Percentiles rank a stretch among this genome's conserved stretches.
These are phyloP conservation scores for Halcyon malimbica DNA, from an alignment of 2,113 vertebrate genomes.

Conservation along the genomic window DNA sequence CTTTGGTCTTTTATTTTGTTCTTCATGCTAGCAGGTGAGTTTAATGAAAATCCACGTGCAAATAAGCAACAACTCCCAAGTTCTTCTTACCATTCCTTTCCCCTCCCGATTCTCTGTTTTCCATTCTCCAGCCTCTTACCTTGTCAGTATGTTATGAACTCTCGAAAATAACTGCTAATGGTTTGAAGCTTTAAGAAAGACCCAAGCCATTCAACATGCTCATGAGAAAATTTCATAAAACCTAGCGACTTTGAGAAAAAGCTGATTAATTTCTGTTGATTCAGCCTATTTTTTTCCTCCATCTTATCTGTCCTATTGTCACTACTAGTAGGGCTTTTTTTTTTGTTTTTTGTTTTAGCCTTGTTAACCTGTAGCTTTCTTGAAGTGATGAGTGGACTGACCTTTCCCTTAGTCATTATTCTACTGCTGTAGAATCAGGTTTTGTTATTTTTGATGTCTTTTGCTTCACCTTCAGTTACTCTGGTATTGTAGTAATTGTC, in stretches of 20 bases:
- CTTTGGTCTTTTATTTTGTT: background rate
- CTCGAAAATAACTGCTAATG: background rate
- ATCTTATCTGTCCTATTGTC: background rate
- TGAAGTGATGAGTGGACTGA: background rate
- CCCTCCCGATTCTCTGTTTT: background rate
- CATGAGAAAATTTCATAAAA: background rate
- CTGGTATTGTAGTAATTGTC: background rate
- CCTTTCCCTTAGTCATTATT: background rate
- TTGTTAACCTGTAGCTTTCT: background rate
- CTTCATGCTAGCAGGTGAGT: background rate
- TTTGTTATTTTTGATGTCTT: background rate
- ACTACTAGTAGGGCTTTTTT: background rate
- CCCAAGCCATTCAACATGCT: background rate
- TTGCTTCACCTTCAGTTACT: slow-evolving; percentile 5
- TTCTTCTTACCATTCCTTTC: background rate
- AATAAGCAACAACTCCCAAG: background rate
- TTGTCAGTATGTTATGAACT: background rate
- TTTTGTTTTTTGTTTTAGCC: background rate
- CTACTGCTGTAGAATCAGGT: background rate
- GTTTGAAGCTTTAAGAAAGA: background rate
- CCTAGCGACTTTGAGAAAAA: background rate
- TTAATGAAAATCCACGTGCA: background rate
- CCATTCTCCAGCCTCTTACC: background rate
- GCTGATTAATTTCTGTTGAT: background rate
- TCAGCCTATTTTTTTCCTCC: background rate